Evolutionary conservation across 2,113 vertebrate genomes (phyloP), one percentile per base, ranked within the genome.

Genomic region (Oreochromis spilurus): DNA sequence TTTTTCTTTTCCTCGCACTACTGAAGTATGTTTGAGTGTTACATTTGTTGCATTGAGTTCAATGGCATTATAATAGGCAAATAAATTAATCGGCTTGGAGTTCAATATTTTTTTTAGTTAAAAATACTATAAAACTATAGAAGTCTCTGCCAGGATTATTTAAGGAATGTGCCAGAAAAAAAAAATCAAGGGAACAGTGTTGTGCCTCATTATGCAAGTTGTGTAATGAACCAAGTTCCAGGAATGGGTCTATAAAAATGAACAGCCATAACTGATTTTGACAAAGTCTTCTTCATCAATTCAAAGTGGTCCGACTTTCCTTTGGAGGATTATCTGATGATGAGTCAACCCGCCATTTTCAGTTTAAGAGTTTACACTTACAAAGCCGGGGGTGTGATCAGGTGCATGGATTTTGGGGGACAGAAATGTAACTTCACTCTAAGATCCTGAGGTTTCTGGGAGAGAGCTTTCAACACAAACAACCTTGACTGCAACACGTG

Each of bases 341-440:
- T 43, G 36, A 70, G 36, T 70, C 36, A 70, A n/a, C 0, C 65
- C 0, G 7, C n/a, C n/a, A 9, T 70, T 6, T 24, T 70, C 12
- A 70, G 36, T 70, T 70, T 24, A 70, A 70, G 38, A 70, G 1
- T 70, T 70, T 9, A 24, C n/a, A 24, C 7, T 70, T 43, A 9
- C 36, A 70, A 70, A 43, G 62, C 62, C 36, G 12, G 21, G 36
- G n/a, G 0, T 43, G 62, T 24, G 62, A 67, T 9, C 36, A 67
- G 36, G 36, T 67, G 36, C 62, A 21, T 38, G 62, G 62, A 0
- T 40, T 40, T 38, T 40, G 11, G 19, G 34, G 34, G 2, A 40
- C 34, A 21, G 62, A 19, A 67, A 40, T 67, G 36, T 40, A 14
- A 21, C 19, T 67, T 67, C 2, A 0, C 65, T 40, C 36, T 43